phyloP scores from a whole-genome alignment of 2,797 vertebrate species.

The Anabas testudineus region DNA sequence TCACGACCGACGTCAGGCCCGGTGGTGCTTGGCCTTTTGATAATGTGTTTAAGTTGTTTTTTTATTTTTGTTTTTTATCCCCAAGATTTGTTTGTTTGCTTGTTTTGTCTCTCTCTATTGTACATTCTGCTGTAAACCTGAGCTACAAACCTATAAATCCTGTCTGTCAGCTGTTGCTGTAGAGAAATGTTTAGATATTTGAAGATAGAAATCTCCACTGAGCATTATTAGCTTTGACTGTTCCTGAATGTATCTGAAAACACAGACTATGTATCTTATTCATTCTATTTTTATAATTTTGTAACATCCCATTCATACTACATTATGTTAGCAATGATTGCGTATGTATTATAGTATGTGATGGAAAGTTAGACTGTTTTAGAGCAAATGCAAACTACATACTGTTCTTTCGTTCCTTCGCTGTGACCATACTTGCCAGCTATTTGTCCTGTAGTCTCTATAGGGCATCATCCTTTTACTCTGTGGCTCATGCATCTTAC shows the following conservation, averaged over 20 bases:
- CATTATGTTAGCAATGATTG: neutral
- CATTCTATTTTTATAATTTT: neutral
- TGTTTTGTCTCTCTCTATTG: neutral
- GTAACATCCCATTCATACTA: neutral
- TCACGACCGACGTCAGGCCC: slow-evolving; percentile 17
- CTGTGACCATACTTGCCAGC: slow-evolving; percentile 1
- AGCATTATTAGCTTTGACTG: neutral
- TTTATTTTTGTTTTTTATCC: neutral
- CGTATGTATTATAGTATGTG: too few relatives aligned
- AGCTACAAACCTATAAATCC: too few relatives aligned
- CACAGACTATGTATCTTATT: neutral
- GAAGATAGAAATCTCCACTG: neutral
- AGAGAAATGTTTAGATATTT: neutral
- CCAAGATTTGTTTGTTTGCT: too few relatives aligned
- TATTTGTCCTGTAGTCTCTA: slow-evolving; percentile 36
- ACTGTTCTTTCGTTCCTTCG: neutral
- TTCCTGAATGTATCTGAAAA: neutral
- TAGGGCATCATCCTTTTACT: slow-evolving; percentile 24
- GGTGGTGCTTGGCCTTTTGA: neutral
- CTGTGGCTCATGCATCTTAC: slow-evolving; percentile 38
- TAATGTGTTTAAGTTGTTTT: neutral
- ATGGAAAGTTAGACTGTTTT: neutral
- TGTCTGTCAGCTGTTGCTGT: neutral
- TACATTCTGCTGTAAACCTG: neutral
- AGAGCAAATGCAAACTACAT: neutral